phyloP scores from a whole-genome alignment of 2,888 invertebrate species.

The Clunio marinus region DNA sequence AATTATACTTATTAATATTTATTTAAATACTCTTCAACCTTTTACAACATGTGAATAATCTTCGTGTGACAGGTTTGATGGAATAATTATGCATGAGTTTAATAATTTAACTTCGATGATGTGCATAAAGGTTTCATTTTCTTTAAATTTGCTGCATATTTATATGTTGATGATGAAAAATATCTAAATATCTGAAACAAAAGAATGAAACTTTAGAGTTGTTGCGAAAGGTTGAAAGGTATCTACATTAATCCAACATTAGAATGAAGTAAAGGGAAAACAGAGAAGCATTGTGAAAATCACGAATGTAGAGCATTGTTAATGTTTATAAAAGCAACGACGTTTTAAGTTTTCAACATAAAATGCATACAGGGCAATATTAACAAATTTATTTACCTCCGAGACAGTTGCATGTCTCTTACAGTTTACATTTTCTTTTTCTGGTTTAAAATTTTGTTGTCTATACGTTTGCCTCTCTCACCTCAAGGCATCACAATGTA shows the following conservation, averaged over 20 bases:
- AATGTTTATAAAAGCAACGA: not conserved
- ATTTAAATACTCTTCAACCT: no score
- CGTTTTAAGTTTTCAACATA: not conserved
- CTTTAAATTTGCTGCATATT: not conserved
- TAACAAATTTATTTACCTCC: conserved; percentile 17
- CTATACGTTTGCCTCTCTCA: no score
- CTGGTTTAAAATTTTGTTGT: no score
- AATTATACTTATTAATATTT: no score
- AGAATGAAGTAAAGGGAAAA: conserved; percentile 1
- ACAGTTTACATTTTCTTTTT: no score
- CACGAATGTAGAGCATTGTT: conserved; percentile 7
- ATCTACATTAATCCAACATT: no score
- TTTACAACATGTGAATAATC: conserved; percentile 2
- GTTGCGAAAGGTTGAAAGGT: not conserved
- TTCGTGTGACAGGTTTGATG: conserved; percentile 1
- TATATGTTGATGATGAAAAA: no score
- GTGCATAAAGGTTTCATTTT: not conserved
- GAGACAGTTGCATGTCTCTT: conserved; percentile 10
- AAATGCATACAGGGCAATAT: not conserved
- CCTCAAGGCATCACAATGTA: no score
- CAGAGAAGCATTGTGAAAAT: conserved; percentile 10
- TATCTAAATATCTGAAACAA: conserved; percentile 6
- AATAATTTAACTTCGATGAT: not conserved
- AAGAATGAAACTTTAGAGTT: not conserved
- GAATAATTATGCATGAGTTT: conserved; percentile 2